A percentile compares a stretch with the other conserved stretches of the same genome.
phyloP scores from a whole-genome alignment of 2,888 invertebrate species.

The Orthonychiurus folsomi region DNA sequence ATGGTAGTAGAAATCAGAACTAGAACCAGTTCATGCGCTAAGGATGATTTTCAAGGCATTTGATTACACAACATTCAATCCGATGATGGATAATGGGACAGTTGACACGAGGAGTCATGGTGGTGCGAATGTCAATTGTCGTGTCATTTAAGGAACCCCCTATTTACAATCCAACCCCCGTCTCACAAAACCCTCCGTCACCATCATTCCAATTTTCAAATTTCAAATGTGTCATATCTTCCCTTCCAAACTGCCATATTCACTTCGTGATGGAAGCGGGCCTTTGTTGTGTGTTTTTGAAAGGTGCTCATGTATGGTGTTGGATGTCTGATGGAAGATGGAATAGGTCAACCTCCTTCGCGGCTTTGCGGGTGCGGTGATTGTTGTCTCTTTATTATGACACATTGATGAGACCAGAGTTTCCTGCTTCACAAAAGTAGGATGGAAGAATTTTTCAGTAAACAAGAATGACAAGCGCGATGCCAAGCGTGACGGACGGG shows the following conservation, averaged over 20 bases:
- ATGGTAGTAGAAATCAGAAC: too few species aligned
- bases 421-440: background rate
- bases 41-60: too few species aligned
- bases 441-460: background rate
- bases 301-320: background rate
- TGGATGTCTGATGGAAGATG: background rate
- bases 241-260: too few species aligned
- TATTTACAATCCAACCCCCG: background rate
- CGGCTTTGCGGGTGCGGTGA: background rate
- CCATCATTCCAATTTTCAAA: too few species aligned
- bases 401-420: background rate
- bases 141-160: background rate
- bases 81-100: background rate
- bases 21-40: too few species aligned
- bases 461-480: background rate
- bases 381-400: background rate
- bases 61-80: background rate
- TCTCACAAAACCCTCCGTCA: too few species aligned
- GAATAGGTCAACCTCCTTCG: background rate
- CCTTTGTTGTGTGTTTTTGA: background rate
- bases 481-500: background rate
- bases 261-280: too few species aligned
- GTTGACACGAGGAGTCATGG: background rate
- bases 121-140: constrained; percentile 1
- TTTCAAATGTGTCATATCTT: too few species aligned